Percentiles rank a stretch among this genome's conserved stretches.
phyloP scores from a whole-genome alignment of 1,140 invertebrate genomes.

The Asobara japonica region DNA sequence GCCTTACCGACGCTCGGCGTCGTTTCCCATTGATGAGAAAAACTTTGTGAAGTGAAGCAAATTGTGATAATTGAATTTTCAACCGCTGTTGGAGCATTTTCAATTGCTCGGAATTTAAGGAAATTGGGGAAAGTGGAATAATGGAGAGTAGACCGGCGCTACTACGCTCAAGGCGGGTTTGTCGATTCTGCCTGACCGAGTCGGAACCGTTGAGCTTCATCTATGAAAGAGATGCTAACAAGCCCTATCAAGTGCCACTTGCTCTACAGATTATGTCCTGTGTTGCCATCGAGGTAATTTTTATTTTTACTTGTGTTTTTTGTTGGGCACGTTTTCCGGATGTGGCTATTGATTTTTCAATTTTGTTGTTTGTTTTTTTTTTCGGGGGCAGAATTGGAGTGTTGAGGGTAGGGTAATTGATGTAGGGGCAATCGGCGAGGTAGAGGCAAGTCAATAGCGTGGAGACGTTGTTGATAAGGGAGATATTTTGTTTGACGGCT shows the following conservation, averaged over 20 bases:
- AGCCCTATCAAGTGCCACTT: constrained; percentile 69
- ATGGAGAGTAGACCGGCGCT: constrained; percentile 72
- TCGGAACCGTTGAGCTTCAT: constrained; percentile 71
- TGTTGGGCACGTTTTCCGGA: background rate
- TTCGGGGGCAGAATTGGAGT: background rate
- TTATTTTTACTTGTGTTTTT: constrained; percentile 27
- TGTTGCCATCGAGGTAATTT: constrained; percentile 76
- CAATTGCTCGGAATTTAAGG: background rate
- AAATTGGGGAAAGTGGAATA: background rate
- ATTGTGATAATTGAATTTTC: background rate
- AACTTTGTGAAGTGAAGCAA: background rate
- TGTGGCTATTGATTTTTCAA: constrained; percentile 19
- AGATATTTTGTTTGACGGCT: constrained; percentile 9
- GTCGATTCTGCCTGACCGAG: constrained; percentile 77
- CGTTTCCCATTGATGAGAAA: constrained; percentile 39
- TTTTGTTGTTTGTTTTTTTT: constrained; percentile 10
- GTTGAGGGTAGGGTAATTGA: constrained; percentile 12
- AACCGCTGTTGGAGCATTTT: background rate
- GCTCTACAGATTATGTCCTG: constrained; percentile 79
- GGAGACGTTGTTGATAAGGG: constrained; percentile 21
- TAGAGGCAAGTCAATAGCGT: constrained; percentile 28
- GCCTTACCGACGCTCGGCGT: constrained; percentile 65
- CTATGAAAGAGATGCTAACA: constrained; percentile 69
- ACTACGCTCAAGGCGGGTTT: constrained; percentile 72
- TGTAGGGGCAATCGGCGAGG: constrained; percentile 33